Base-by-base conservation (phyloP, 2,113 vertebrate genomes). In the Ophiodon elongatus region DNA sequence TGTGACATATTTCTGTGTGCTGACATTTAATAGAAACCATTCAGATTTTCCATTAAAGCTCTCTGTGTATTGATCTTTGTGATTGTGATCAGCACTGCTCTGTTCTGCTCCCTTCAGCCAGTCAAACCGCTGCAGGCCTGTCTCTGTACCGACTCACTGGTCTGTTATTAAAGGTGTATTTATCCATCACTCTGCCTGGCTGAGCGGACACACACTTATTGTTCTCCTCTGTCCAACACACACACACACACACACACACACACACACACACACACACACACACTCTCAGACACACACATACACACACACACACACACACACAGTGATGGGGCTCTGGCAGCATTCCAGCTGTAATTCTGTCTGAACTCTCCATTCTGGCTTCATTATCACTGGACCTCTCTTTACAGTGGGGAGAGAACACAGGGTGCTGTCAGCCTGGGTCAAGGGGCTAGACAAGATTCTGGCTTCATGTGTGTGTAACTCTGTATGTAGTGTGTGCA, bases 341-440 rank as follows among this genome's bases (percentile, higher is more conserved):
- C 15, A 19, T 64, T 88, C 87, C 90, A 91, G 85, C 82, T 82
- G 87, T 76, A 81, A 63, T 81, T 87, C 78, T 82, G 65, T 83
- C 70, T 37, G 56, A 86, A 81, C 33, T 21, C 78, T 80, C 47
- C 45, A 66, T 72, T 89, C 80, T 86, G 62, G 29, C 27, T 83
- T 86, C 83, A 91, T 91, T 85, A 80, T 89, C 66, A 77, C 39
- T 62, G 76, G 67, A 83, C 72, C 60, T 88, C 66, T 66, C 35
- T 83, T 65, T 79, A 79, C 80, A 76, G 80, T 65, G 59, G 19
- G 29, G 56, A 27, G 59, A 87, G 52, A 85, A 79, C 25, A 74
- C 52, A 65, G 82, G 70, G 67, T 43, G 73, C 77, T 67, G 77
- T 79, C 76, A 83, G 83, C 39, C 27, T 13, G 35, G 67, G 88